Percentiles rank a stretch among this genome's conserved stretches.
Conservation (phyloP, 2,797 vertebrate genomes). For the Sebastes ruberrimus region DNA sequence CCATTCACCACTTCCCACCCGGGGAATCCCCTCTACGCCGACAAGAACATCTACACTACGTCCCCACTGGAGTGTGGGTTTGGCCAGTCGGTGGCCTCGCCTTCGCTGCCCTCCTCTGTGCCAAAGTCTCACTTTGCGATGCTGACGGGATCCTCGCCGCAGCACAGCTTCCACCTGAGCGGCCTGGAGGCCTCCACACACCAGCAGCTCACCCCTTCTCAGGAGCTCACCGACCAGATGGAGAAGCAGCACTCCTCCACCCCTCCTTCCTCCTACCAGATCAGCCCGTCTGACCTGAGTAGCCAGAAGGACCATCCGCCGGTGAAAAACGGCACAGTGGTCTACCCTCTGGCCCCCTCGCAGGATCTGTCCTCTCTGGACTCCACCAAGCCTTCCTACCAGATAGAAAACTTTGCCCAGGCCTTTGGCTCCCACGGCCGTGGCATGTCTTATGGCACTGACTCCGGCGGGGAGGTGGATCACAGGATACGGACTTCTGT, state of each 20-base stretch:
- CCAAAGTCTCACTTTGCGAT: constrained; percentile 98
- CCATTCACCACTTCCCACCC: constrained; percentile 64
- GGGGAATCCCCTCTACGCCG: constrained; percentile 86
- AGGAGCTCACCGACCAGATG: constrained; percentile 97
- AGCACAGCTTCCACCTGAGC: constrained; percentile 93
- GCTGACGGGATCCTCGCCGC: constrained; percentile 88
- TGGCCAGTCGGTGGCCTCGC: constrained; percentile 87
- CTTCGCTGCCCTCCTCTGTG: constrained; percentile 87
- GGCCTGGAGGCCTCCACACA: constrained; percentile 90
- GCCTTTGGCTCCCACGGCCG: constrained; percentile 95
- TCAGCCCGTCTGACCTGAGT: constrained; percentile 88
- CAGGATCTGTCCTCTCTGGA: constrained; percentile 92
- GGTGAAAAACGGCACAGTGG: constrained; percentile 79
- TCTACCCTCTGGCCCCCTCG: constrained; percentile 87
- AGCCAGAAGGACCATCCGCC: constrained; percentile 86
- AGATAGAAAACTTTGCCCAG: constrained; percentile 99
- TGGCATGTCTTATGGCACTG: constrained; percentile 90
- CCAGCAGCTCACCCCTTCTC: constrained; percentile 98
- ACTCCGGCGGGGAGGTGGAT: constrained; percentile 92
- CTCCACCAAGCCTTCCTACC: constrained; percentile 93
- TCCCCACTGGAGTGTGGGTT: constrained; percentile 94
- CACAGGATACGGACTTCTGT: constrained; percentile 94
- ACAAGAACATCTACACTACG: constrained; percentile 95
- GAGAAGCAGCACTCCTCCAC: constrained; percentile 89
- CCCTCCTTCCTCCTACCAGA: constrained; percentile 87